Conservation (phyloP, 2,113 vertebrate species). For the Coturnix japonica region DNA sequence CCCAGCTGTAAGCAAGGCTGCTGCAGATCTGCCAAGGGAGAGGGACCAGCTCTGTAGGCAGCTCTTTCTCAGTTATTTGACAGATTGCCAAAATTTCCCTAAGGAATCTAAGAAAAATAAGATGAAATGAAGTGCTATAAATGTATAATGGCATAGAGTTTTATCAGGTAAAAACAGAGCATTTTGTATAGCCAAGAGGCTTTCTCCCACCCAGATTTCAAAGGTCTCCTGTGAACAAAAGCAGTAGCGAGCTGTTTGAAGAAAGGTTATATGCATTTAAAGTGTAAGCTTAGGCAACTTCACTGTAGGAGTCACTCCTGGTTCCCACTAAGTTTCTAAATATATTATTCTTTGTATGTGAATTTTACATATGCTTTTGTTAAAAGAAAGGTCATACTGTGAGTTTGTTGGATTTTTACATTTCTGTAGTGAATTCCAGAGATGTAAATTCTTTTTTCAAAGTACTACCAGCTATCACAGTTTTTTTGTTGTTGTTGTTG, state of each 20-base stretch:
- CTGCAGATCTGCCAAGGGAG: background rate
- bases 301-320: background rate
- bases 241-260: constrained; percentile 15
- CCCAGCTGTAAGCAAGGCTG: background rate
- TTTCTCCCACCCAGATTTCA: constrained; percentile 30
- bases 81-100: constrained; percentile 23
- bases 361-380: constrained; percentile 19
- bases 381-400: constrained; percentile 29
- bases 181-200: constrained; percentile 8
- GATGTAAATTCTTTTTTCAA: constrained; percentile 43
- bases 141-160: background rate
- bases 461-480: constrained; percentile 6
- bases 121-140: constrained; percentile 21
- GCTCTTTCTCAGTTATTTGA: constrained; percentile 11
- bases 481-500: background rate
- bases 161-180: constrained; percentile 20
- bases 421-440: constrained; percentile 21
- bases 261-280: constrained; percentile 12
- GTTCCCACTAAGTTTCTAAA: constrained; percentile 2
- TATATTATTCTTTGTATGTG: constrained; percentile 1
- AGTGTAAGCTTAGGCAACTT: background rate
- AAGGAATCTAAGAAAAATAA: constrained; percentile 16
- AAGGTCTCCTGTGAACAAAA: constrained; percentile 37
- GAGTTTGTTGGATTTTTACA: constrained; percentile 14
- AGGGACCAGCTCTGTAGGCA: background rate